Percentiles rank a stretch among this genome's conserved stretches.
These are phyloP conservation scores for Dynastes tityus DNA, from an alignment of 2,888 invertebrate species.

Conservation along the genomic window DNA sequence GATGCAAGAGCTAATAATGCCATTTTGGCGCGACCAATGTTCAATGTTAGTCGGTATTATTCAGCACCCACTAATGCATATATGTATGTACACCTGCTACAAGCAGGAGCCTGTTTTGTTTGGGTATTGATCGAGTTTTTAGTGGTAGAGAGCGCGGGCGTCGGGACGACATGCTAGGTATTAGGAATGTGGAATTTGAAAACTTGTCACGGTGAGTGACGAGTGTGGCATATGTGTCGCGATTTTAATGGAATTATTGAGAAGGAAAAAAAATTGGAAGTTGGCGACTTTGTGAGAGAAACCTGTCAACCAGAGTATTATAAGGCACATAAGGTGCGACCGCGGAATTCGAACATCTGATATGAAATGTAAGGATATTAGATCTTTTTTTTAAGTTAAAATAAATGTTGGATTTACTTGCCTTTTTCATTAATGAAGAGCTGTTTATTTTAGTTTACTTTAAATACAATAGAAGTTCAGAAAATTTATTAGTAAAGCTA, in stretches of 20 bases:
- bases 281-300: neutral
- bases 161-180: conserved; percentile 29
- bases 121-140: conserved; percentile 46
- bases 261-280: conserved; percentile 9
- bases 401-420: too few relatives aligned
- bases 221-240: conserved; percentile 16
- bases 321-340: neutral
- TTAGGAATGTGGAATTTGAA: conserved; percentile 41
- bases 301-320: conserved; percentile 10
- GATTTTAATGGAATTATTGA: conserved; percentile 33
- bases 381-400: too few relatives aligned
- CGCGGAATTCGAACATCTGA: neutral
- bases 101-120: conserved; percentile 46
- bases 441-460: too few relatives aligned
- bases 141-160: neutral
- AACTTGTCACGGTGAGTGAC: conserved; percentile 36
- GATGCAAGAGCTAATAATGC: conserved; percentile 16
- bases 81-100: conserved; percentile 61
- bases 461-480: too few relatives aligned
- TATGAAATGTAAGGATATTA: too few relatives aligned
- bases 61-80: conserved; percentile 62
- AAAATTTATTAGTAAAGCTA: too few relatives aligned
- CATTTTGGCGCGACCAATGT: conserved; percentile 13
- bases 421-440: too few relatives aligned
- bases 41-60: conserved; percentile 31